These are phyloP conservation scores for Darevskia nairensis DNA, from an alignment of 2,797 vertebrate genomes.

Conservation along the genomic window DNA sequence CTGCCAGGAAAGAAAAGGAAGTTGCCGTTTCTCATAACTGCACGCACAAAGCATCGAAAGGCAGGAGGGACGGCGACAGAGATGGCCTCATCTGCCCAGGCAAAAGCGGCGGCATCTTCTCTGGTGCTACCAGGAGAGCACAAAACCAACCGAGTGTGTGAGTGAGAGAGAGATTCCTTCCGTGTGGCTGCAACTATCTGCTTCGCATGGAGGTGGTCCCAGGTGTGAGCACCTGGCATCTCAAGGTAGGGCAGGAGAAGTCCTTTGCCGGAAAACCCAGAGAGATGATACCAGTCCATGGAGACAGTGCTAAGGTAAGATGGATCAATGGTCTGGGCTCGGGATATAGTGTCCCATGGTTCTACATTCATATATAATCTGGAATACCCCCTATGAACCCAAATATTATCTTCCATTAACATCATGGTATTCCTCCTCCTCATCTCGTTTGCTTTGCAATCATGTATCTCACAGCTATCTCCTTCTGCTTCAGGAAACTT, in stretches of 20 bases:
- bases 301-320: too few relatives aligned
- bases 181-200: background rate
- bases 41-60: background rate
- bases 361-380: background rate
- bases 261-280: too few relatives aligned
- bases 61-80: background rate
- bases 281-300: too few relatives aligned
- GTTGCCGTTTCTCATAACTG: background rate
- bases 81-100: background rate
- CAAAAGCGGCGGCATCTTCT: background rate
- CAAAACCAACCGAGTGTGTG: too few relatives aligned
- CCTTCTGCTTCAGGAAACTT: background rate
- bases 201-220: too few relatives aligned
- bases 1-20: slow-evolving; percentile 72
- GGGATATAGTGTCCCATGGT: too few relatives aligned
- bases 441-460: background rate
- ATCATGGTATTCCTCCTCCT: too few relatives aligned
- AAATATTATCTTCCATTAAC: background rate
- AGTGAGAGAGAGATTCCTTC: background rate
- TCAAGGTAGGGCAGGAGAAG: too few relatives aligned
- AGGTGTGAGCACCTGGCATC: too few relatives aligned
- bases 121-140: background rate
- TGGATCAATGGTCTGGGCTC: too few relatives aligned
- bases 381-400: background rate
- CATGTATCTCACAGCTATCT: background rate